Evolutionary conservation across 2,888 invertebrate species (phyloP), one percentile per base, ranked within the genome.

Genomic region (Microplitis manilae): DNA sequence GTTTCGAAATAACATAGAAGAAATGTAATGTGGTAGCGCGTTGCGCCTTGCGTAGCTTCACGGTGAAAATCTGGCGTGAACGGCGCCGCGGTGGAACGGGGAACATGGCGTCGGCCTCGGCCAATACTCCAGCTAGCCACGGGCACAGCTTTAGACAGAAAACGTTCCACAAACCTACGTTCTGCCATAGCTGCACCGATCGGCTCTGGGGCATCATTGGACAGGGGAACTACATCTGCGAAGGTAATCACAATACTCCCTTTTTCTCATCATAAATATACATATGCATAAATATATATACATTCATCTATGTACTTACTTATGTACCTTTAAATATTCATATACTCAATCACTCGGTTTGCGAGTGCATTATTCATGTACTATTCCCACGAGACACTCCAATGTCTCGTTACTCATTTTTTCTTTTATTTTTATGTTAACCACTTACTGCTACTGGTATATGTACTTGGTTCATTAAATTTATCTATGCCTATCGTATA

Each of bases 141-240:
- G 97, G 97, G 90, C 99, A 99, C 94, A 97, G 96, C 94, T 99
- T 99, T 95, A 95, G 95, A 92, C 99, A 98, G 95, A 99, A 98
- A 94, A 98, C 98, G 92, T 99, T 99, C 94, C 99, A 99, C 94
- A 98, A 98, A 94, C 99, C 98, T 91, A 98, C 98, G 90, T 98
- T 98, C 93, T 99, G 99, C 93, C 99, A 99, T 93, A 98, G 98
- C 93, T 99, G 99, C 94, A 97, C 98, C 91, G 99, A 99, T 92
- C 96, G 98, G 94, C 95, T 99, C 90, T 99, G 99, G 99, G 98
- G 99, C 91, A 95, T 99, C 92, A 97, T 99, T 91, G 98, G 98
- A 92, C 98, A 98, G 93, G 99, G 38, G 65, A 65, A 99, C 92
- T 98, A 96, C 94, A 97, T 97, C 91, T 99, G 99, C 94, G 99